Conservation (phyloP, 2,113 vertebrate species). For the Tragelaphus buxtoni region DNA sequence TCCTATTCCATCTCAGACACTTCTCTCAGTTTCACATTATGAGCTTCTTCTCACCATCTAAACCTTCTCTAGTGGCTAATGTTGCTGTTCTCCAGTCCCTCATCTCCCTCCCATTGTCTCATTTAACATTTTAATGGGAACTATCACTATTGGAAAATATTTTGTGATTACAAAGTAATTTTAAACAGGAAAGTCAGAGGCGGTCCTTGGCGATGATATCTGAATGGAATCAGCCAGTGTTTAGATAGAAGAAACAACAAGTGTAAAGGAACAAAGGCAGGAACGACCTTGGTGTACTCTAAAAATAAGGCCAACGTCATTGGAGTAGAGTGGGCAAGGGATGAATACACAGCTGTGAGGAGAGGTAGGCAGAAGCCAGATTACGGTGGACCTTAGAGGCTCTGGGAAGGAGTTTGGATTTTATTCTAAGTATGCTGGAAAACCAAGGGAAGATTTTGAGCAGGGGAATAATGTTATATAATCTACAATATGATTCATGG, state of each 20-base stretch:
- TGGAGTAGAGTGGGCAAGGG: neutral
- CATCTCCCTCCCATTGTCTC: neutral
- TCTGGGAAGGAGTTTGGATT: neutral
- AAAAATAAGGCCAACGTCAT: neutral
- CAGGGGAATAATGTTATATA: neutral
- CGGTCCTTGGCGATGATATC: neutral
- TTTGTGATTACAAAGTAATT: neutral
- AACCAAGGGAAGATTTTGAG: neutral
- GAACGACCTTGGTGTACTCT: neutral
- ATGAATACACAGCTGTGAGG: neutral
- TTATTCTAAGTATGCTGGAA: neutral
- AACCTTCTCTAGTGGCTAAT: neutral
- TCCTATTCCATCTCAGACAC: neutral
- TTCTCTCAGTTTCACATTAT: neutral
- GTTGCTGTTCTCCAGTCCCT: neutral
- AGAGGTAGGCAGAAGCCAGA: neutral
- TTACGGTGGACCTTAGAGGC: neutral
- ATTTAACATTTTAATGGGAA: neutral
- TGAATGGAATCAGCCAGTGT: neutral
- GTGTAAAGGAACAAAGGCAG: neutral
- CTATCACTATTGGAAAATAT: neutral
- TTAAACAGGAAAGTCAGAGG: neutral
- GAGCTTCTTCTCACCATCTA: neutral
- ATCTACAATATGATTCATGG: neutral
- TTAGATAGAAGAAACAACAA: neutral